phyloP scores from a whole-genome alignment of 2,888 invertebrate species.

The Ochlodes sylvanus region DNA sequence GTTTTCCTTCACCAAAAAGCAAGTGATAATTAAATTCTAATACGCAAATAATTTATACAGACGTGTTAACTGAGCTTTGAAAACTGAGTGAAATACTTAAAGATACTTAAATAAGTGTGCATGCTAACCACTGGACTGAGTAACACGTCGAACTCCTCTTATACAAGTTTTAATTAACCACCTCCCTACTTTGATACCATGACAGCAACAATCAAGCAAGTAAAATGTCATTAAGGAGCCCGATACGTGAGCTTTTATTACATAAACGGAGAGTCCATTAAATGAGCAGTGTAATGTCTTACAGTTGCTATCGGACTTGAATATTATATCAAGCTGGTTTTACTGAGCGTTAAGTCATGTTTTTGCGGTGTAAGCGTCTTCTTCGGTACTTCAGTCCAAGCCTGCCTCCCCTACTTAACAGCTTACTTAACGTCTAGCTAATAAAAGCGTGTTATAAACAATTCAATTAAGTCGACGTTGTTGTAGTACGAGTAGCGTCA shows the following conservation, averaged over 20 bases:
- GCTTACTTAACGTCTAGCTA: no score
- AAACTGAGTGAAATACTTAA: neutral
- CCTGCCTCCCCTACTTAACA: no score
- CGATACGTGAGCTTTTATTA: constrained; percentile 60
- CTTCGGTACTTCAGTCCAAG: no score
- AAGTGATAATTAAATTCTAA: no score
- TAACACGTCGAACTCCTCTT: constrained; percentile 21
- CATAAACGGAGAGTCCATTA: constrained; percentile 43
- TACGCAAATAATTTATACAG: no score
- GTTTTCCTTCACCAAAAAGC: no score
- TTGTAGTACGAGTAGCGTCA: neutral
- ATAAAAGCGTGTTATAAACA: no score
- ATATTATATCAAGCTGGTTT: neutral
- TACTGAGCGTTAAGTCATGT: no score
- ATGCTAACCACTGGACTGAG: neutral
- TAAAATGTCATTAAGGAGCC: constrained; percentile 74
- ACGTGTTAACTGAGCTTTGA: no score
- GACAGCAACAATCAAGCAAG: constrained; percentile 76
- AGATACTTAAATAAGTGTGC: neutral
- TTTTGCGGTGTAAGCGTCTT: no score
- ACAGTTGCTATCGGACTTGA: constrained; percentile 11
- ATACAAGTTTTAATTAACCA: constrained; percentile 58
- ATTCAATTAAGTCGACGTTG: no score
- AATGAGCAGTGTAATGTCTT: constrained; percentile 1
- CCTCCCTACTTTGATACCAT: constrained; percentile 59